Conservation (phyloP, 2,797 vertebrate genomes). For the Acanthopagrus latus region DNA sequence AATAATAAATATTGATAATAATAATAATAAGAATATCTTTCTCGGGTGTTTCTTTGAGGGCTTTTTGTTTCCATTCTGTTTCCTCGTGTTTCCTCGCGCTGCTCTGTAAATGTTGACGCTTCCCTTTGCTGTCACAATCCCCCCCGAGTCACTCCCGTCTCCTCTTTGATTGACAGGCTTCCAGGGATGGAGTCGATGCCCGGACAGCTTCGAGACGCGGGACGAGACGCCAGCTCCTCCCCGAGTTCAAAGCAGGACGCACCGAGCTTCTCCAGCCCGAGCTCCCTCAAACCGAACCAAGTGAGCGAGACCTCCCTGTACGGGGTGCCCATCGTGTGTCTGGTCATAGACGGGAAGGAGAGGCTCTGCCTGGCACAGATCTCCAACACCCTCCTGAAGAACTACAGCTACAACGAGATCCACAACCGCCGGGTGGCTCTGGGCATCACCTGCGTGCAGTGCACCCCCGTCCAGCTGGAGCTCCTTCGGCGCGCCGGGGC, state of each 20-base stretch:
- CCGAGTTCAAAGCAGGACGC: conserved; percentile 91
- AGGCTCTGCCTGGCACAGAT: conserved; percentile 93
- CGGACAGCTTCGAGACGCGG: conserved; percentile 91
- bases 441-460: conserved; percentile 94
- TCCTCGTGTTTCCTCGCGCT: not conserved
- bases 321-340: conserved; percentile 94
- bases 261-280: conserved; percentile 88
- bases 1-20: not conserved
- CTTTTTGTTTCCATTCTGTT: not conserved
- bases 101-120: too few species aligned
- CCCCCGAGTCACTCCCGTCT: conserved; percentile 18
- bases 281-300: conserved; percentile 94
- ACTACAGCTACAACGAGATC: conserved; percentile 96
- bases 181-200: conserved; percentile 94
- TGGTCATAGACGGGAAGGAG: conserved; percentile 97
- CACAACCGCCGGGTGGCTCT: conserved; percentile 93
- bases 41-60: too few species aligned
- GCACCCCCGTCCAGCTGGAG: conserved; percentile 94
- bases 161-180: conserved; percentile 71
- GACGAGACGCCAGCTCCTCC: conserved; percentile 91
- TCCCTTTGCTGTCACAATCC: not conserved
- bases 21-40: not conserved
- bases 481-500: conserved; percentile 92
- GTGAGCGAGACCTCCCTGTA: conserved; percentile 96
- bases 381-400: conserved; percentile 92